phyloP scores from a whole-genome alignment of 2,888 invertebrate genomes.

The Nephrotoma appendiculata region DNA sequence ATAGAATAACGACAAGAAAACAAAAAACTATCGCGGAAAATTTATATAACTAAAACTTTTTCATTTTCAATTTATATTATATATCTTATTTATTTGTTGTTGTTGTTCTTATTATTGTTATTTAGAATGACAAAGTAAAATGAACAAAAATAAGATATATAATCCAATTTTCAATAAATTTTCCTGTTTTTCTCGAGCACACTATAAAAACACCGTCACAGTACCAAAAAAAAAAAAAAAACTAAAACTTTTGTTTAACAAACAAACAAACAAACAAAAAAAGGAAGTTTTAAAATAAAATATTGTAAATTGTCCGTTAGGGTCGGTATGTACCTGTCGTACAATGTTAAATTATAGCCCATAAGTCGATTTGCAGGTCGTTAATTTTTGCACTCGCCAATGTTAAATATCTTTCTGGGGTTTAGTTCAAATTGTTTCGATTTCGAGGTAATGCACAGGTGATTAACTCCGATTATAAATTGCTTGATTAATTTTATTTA shows the following conservation, averaged over 20 bases:
- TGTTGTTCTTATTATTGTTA: neutral
- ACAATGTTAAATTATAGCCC: neutral
- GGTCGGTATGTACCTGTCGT: neutral
- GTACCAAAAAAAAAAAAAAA: neutral
- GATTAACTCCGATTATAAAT: too few species aligned
- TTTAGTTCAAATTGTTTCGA: too few species aligned
- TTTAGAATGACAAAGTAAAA: neutral
- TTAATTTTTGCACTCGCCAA: too few species aligned
- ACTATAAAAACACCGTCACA: neutral
- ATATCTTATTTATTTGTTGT: neutral
- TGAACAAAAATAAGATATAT: neutral
- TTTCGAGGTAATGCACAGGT: too few species aligned
- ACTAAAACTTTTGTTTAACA: neutral
- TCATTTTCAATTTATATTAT: neutral
- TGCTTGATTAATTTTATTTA: too few species aligned
- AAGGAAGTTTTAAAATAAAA: neutral
- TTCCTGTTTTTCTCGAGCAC: neutral
- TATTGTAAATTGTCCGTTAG: neutral
- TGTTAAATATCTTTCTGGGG: too few species aligned
- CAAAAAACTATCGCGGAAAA: neutral
- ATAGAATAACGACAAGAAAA: too few species aligned
- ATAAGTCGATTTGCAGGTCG: neutral
- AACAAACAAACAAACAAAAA: neutral
- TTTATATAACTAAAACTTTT: neutral
- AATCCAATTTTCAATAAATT: neutral